Base-by-base conservation (phyloP, 2,113 vertebrate genomes). In the Sinosuthora webbiana region DNA sequence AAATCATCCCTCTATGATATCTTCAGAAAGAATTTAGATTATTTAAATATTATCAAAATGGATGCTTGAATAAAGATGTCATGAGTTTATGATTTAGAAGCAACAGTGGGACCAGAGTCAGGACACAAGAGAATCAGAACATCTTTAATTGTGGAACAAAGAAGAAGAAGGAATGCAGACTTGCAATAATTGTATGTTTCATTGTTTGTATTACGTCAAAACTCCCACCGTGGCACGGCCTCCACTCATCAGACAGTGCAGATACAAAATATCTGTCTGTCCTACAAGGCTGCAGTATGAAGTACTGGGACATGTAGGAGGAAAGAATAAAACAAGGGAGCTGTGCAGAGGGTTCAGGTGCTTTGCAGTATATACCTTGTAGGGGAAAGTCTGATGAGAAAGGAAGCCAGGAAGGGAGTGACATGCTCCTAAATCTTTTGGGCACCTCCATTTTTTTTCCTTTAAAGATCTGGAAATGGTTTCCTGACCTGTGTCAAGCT, bases 191-290 rank as follows among this genome's bases (percentile, higher is more conserved):
- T 5, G 7, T 2, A 7, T 6, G 10, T 64, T 71, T 75, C 7
- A 14, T 47, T 62, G 33, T 35, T 59, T 45, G 25, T 14, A 4
- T n/a, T 67, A n/a, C 56, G 53, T 59, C 74, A 30, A 22, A 62
- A 50, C 39, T 81, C 27, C 69, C 35, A 44, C 24, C 7, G 6
- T 1, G 15, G 30, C 20, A n/a, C 3, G 16, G 63, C 10, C 37
- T 73, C 50, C 41, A 5, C 30, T 52, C 0, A 0, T 55, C 6
- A 10, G 42, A 45, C 3, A 1, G 18, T 11, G 9, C 21, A 42
- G 35, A 20, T 33, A 16, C 53, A 69, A 47, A 77, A 9, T 20
- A 37, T 3, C 30, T 4, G 1, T 49, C 59, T 2, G 16, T 70
- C 63, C 59, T 44, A 45, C 1, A 3, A 45, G 39, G 13, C 1